Percentiles rank a stretch among this genome's conserved stretches.
These are phyloP conservation scores for Volucella inflata DNA, from an alignment of 2,888 invertebrate species.

Conservation along the genomic window DNA sequence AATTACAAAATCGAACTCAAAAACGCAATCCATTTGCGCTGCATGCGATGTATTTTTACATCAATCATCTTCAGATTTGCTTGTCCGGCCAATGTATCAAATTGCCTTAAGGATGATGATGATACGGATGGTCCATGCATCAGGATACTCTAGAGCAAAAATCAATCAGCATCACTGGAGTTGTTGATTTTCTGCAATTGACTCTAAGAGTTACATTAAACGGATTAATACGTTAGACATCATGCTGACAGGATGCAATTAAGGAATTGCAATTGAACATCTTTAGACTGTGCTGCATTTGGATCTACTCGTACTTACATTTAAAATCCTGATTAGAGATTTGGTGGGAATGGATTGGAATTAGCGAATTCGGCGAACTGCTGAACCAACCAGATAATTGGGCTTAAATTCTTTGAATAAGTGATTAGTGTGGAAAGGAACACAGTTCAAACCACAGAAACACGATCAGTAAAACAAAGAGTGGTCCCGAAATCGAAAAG, in stretches of 20 bases:
- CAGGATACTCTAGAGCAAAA: neutral
- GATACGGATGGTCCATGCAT: neutral
- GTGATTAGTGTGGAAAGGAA: conserved; percentile 21
- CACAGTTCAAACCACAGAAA: neutral
- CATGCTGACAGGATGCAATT: conserved; percentile 57
- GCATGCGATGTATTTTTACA: conserved; percentile 39
- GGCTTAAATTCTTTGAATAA: conserved; percentile 29
- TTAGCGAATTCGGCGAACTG: conserved; percentile 20
- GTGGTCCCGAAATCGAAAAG: neutral
- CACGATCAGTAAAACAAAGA: neutral
- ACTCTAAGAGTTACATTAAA: conserved; percentile 43
- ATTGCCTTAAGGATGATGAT: conserved; percentile 18
- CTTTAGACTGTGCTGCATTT: neutral
- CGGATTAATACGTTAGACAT: conserved; percentile 47
- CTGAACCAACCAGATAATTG: conserved; percentile 39
- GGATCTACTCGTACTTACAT: too few relatives aligned
- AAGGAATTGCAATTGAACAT: conserved; percentile 8
- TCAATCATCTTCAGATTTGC: conserved; percentile 56
- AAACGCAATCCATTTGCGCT: conserved; percentile 47
- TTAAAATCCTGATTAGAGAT: neutral
- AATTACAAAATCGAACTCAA: conserved; percentile 48
- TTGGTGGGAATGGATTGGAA: neutral
- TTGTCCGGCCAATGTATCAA: conserved; percentile 48
- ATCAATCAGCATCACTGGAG: conserved; percentile 50
- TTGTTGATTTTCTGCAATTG: conserved; percentile 36